Conservation (phyloP, 1,140 invertebrate species). For the Meloidogyne hapla region DNA sequence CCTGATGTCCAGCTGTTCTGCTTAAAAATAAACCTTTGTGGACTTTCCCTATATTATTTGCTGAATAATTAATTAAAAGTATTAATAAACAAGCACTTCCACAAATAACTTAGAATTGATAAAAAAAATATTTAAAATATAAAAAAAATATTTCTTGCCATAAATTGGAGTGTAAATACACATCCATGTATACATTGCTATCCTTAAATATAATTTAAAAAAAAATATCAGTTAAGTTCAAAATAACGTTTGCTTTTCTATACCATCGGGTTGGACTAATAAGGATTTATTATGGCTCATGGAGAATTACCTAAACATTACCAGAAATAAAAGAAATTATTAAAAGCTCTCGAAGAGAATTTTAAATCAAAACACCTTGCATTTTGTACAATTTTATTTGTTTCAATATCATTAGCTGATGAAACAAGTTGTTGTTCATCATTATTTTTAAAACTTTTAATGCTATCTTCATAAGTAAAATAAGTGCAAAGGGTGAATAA, state of each 20-base stretch:
- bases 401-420: background rate
- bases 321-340: too few relatives aligned
- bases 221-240: background rate
- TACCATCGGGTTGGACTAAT: too few relatives aligned
- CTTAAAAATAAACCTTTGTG: slow-evolving; percentile 28
- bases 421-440: slow-evolving; percentile 30
- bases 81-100: slow-evolving; percentile 6
- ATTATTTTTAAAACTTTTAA: slow-evolving; percentile 43
- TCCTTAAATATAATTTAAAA: slow-evolving; percentile 9
- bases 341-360: background rate
- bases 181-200: slow-evolving; percentile 61
- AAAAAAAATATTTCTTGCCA: slow-evolving; percentile 34
- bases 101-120: slow-evolving; percentile 17
- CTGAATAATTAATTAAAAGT: slow-evolving; percentile 8
- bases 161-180: slow-evolving; percentile 57
- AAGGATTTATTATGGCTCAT: too few relatives aligned
- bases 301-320: too few relatives aligned
- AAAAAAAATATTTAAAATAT: background rate
- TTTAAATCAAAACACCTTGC: slow-evolving; percentile 33
- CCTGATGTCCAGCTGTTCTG: slow-evolving; percentile 16
- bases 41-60: background rate
- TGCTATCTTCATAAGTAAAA: slow-evolving; percentile 56
- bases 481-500: slow-evolving; percentile 59
- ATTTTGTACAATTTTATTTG: slow-evolving; percentile 58
- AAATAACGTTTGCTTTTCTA: too few relatives aligned